Base-by-base conservation (phyloP, 2,113 vertebrate species). In the Cheilinus undulatus region DNA sequence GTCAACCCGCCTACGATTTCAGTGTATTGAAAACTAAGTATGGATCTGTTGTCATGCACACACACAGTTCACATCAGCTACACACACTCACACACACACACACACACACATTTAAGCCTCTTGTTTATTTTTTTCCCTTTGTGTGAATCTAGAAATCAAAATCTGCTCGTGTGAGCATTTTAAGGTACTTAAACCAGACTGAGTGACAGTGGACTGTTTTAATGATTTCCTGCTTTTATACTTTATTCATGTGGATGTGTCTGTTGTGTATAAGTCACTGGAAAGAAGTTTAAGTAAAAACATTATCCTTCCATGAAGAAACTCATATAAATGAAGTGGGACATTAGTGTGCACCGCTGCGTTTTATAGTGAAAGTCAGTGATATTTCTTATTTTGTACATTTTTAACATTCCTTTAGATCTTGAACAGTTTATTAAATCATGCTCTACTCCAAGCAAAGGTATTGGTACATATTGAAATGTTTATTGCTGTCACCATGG, bases 381-480 rank as follows among this genome's bases (percentile, higher is more conserved):
- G 40, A 6, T n/a, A 6, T 65, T n/a, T 64, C 64, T 19, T 28
- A 0, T 82, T 54, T 67, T 80, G 43, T 83, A 68, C 14, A 46
- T 65, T 78, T 79, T 74, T 76, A 73, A 88, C 86, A 90, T 88
- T 87, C 82, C 84, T 76, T 80, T 69, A 54, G 23, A 11, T 69
- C 80, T 66, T 11, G 3, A 36, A 36, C 34, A 36, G 9, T 36
- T 36, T 50, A 36, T 64, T 67, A 30, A 79, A 65, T 71, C 40
- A 23, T 66, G 36, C 43, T 56, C 52, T 43, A 7, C 38, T 64
- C 20, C 30, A 19, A 14, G 23, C 26, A 0, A 4, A 58, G 28
- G n/a, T 27, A 22, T 28, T 1, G 40, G 67, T 51, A 52, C 56
- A 0, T 32, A 27, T 23, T 49, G 20, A 20, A 5, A 13, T 32